phyloP scores from a whole-genome alignment of 2,797 vertebrate genomes.

The Clangula hyemalis region DNA sequence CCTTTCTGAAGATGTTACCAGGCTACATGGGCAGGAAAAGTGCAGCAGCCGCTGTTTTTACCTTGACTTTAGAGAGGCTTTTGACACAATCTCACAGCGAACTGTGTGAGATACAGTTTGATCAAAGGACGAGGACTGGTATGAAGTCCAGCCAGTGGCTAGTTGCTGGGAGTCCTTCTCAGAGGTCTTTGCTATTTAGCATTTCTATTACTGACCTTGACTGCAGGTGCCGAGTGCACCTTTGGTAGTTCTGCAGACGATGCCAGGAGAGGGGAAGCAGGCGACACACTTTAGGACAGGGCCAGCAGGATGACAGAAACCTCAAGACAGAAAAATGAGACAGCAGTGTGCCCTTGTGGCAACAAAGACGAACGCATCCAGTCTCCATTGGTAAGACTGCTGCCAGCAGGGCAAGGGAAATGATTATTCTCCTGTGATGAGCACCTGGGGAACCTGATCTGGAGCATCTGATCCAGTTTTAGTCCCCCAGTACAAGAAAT shows the following conservation, averaged over 20 bases:
- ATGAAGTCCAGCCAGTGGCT: neutral
- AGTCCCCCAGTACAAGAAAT: neutral
- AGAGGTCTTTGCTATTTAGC: neutral
- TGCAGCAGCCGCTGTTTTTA: neutral
- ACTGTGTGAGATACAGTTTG: neutral
- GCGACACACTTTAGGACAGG: neutral
- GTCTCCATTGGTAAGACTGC: neutral
- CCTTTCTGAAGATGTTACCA: neutral
- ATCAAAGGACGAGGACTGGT: neutral
- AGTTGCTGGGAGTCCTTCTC: neutral
- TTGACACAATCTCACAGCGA: neutral
- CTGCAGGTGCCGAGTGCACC: neutral
- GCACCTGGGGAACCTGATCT: neutral
- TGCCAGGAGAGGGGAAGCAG: neutral
- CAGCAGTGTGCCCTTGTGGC: neutral
- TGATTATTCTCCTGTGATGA: rapidly evolving
- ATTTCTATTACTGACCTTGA: neutral
- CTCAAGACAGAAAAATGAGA: neutral
- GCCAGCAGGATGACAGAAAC: neutral
- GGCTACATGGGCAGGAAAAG: neutral
- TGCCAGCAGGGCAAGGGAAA: neutral
- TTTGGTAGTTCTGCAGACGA: neutral
- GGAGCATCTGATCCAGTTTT: neutral
- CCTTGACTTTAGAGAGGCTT: neutral
- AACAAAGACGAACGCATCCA: neutral